Base-by-base conservation (phyloP, 2,888 invertebrate genomes). In the Lathronympha strigana region DNA sequence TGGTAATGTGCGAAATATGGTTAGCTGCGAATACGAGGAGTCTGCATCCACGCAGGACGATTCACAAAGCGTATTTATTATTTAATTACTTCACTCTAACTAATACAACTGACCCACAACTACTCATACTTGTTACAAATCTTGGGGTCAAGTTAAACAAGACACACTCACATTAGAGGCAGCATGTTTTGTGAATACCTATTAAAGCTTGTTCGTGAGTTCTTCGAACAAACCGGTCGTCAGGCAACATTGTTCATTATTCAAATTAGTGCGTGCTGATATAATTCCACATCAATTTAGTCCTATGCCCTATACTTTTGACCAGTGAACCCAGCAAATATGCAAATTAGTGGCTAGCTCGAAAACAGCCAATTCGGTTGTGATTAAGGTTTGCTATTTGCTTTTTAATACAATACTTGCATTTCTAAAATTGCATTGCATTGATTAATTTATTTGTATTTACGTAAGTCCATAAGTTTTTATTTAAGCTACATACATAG, bases 251-350 rank as follows among this genome's bases (percentile, higher is more conserved):
- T 86, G 86, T 89, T 86, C 89, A 88, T 89, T 89, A 90, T 90
- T 89, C 85, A 89, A 89, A 89, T 90, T 88, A 88, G 84, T 86
- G 83, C 86, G 83, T 84, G 87, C 81, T 87, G 86, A 82, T 87
- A 86, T 87, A 86, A 86, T 87, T 87, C 82, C 4, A 45, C 21
- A 21, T 17, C 43, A 57, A 57, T 15, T 45, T 45, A 31, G 43
- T 43, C 31, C 3, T 45, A 31, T 43, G 55, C 31, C 55, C 28
- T 57, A 28, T 57, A 43, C 55, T 57, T 57, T 45, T 21, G 19
- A 13, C 1, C 25, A 17, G 11, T 1, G 0, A 15, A 40, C 25
- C 54, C 54, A 21, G 40, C 40, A 11, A 25, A 2, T 55, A 25
- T 5, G 4, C 23, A 9, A 85, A 86, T 86, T 87, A 81, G 82